phyloP scores from a whole-genome alignment of 1,140 invertebrate species.

The Ladona fulva region DNA sequence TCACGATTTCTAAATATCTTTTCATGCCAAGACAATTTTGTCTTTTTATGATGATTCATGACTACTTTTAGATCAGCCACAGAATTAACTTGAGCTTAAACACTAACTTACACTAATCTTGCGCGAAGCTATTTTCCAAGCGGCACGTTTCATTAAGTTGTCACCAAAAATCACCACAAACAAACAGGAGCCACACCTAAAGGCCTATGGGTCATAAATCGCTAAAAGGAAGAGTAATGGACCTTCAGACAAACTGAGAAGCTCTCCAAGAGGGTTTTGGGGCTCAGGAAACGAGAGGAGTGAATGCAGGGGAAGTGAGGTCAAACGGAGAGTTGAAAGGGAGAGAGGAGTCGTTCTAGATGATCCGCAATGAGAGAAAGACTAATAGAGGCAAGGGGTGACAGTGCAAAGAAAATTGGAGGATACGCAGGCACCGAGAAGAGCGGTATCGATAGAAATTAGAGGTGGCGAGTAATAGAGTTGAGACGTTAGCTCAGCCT shows the following conservation, averaged over 20 bases:
- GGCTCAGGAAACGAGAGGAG: not conserved
- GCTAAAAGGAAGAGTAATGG: conserved; percentile 9
- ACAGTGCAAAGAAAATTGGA: not conserved
- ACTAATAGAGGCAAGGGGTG: not conserved
- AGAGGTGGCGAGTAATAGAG: not conserved
- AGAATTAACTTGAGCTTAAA: too few relatives aligned
- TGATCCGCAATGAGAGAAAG: not conserved
- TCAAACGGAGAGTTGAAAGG: not conserved
- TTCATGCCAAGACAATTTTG: too few relatives aligned
- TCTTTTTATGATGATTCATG: too few relatives aligned
- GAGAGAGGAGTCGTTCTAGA: not conserved
- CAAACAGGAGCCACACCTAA: not conserved
- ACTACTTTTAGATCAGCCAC: too few relatives aligned
- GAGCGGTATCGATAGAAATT: not conserved
- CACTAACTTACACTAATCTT: too few relatives aligned
- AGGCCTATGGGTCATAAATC: not conserved
- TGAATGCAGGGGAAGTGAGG: not conserved
- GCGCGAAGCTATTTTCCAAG: not conserved
- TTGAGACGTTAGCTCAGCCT: not conserved
- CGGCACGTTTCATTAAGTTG: not conserved
- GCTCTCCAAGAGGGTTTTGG: not conserved
- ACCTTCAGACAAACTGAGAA: not conserved
- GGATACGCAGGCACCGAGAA: not conserved
- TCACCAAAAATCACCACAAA: conserved; percentile 4
- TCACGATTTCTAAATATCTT: too few relatives aligned